Percentiles rank a stretch among this genome's conserved stretches.
Evolutionary conservation across 2,888 invertebrate species (phyloP).

Genomic region (Leucophenga maculata): DNA sequence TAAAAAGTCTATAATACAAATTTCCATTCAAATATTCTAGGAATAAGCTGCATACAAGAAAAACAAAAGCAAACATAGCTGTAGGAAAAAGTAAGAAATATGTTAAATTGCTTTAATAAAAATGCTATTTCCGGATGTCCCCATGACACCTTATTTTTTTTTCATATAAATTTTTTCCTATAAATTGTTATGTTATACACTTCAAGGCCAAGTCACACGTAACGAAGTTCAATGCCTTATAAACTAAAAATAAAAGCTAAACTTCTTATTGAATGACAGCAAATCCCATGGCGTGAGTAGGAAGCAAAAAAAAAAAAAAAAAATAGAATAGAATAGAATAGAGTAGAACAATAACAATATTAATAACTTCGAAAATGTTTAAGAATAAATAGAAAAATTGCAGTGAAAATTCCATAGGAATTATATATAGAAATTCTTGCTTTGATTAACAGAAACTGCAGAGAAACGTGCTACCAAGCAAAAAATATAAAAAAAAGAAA

Average conservation of each 20-base stretch:
- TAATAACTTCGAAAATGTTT: constrained; percentile 19
- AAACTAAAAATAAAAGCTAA: too few species aligned
- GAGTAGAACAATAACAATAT: constrained; percentile 5
- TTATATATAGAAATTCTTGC: background rate
- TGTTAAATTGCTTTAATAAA: too few species aligned
- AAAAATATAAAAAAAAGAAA: constrained; percentile 13
- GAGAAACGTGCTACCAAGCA: constrained; percentile 1
- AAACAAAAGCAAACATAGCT: too few species aligned
- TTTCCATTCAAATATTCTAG: too few species aligned
- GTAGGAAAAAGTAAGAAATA: too few species aligned
- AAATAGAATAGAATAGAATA: too few species aligned
- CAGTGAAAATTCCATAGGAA: background rate
- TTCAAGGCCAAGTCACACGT: background rate
- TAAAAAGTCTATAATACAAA: too few species aligned
- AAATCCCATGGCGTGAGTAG: constrained; percentile 4
- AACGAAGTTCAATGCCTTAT: background rate
- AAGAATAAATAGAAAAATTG: background rate
- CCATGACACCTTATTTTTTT: too few species aligned
- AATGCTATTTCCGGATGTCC: too few species aligned
- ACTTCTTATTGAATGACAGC: background rate
- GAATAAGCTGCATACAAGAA: too few species aligned
- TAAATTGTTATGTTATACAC: background rate
- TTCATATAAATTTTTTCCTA: too few species aligned
- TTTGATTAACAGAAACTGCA: constrained; percentile 20
- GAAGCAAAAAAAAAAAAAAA: too few species aligned